A percentile compares a stretch with the other conserved stretches of the same genome.
These are phyloP conservation scores for Busseola fusca DNA, from an alignment of 2,888 invertebrate genomes.

Conservation along the genomic window DNA sequence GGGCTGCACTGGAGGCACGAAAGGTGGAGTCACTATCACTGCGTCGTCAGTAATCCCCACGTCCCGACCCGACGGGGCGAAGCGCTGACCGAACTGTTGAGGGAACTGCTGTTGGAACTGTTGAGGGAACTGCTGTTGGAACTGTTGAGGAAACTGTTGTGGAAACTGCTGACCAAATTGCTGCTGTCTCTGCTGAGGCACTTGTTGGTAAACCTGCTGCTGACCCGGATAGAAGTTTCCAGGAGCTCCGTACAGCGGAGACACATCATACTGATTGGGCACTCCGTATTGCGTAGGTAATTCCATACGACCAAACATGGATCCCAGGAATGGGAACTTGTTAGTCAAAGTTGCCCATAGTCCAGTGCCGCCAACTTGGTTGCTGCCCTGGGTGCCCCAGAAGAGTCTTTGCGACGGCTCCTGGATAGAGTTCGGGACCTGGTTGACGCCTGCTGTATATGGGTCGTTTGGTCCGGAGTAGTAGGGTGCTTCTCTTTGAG, in stretches of 20 bases:
- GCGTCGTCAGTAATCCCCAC: slow-evolving; percentile 84
- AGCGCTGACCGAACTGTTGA: slow-evolving; percentile 60
- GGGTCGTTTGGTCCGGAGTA: slow-evolving; percentile 79
- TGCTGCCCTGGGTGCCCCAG: slow-evolving; percentile 81
- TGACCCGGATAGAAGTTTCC: slow-evolving; percentile 63
- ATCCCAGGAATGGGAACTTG: slow-evolving; percentile 83
- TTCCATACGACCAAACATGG: slow-evolving; percentile 84
- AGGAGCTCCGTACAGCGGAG: slow-evolving; percentile 65
- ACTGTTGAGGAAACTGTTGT: slow-evolving; percentile 67
- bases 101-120: slow-evolving; percentile 44
- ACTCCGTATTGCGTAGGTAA: slow-evolving; percentile 74
- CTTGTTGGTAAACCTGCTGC: slow-evolving; percentile 64
- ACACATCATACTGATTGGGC: slow-evolving; percentile 67
- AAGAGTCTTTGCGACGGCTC: slow-evolving; percentile 83
- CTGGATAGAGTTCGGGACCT: slow-evolving; percentile 66
- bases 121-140: slow-evolving; percentile 65
- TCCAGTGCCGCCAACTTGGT: slow-evolving; percentile 85
- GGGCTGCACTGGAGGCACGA: slow-evolving; percentile 74
- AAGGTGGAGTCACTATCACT: slow-evolving; percentile 84
- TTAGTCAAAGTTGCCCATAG: slow-evolving; percentile 83
- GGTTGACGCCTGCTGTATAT: slow-evolving; percentile 72
- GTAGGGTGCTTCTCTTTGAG: slow-evolving; percentile 79
- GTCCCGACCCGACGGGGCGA: slow-evolving; percentile 76
- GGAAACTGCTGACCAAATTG: slow-evolving; percentile 50
- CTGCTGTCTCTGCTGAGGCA: slow-evolving; percentile 65